phyloP scores from a whole-genome alignment of 2,888 invertebrate genomes.

The Chloroclystis v-ata region DNA sequence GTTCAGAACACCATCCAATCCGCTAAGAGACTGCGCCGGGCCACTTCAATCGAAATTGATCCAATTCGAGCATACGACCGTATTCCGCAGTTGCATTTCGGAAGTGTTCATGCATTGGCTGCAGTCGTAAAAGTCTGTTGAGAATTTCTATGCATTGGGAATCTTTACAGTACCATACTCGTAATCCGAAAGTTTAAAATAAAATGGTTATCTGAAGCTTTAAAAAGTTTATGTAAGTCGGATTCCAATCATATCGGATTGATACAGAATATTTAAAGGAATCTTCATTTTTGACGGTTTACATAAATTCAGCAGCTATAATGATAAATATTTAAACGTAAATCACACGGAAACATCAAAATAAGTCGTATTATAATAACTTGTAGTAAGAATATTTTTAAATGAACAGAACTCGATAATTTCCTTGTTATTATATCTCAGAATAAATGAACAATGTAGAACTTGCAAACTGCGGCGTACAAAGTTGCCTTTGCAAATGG shows the following conservation, averaged over 20 bases:
- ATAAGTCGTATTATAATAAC: no score
- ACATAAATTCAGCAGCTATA: no score
- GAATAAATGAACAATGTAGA: slow-evolving; percentile 4
- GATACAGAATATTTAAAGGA: no score
- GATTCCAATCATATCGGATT: no score
- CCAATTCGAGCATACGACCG: slow-evolving; percentile 17
- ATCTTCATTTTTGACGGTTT: no score
- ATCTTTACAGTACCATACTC: neutral
- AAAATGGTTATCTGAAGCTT: no score
- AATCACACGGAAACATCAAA: no score
- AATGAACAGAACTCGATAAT: no score
- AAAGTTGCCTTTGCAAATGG: slow-evolving; percentile 7
- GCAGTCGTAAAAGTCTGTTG: neutral
- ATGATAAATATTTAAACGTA: no score
- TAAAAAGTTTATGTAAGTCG: no score
- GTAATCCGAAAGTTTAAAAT: neutral
- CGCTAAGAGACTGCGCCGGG: slow-evolving; percentile 35
- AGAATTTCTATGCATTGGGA: neutral
- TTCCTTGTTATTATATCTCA: no score
- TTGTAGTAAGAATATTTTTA: no score
- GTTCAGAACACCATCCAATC: slow-evolving; percentile 34
- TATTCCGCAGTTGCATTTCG: neutral
- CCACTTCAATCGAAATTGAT: slow-evolving; percentile 29
- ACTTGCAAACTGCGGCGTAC: slow-evolving; percentile 5
- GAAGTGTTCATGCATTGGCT: slow-evolving; percentile 1